Percentiles rank a stretch among this genome's conserved stretches.
phyloP scores from a whole-genome alignment of 2,113 vertebrate genomes.

The Archocentrus centrarchus region DNA sequence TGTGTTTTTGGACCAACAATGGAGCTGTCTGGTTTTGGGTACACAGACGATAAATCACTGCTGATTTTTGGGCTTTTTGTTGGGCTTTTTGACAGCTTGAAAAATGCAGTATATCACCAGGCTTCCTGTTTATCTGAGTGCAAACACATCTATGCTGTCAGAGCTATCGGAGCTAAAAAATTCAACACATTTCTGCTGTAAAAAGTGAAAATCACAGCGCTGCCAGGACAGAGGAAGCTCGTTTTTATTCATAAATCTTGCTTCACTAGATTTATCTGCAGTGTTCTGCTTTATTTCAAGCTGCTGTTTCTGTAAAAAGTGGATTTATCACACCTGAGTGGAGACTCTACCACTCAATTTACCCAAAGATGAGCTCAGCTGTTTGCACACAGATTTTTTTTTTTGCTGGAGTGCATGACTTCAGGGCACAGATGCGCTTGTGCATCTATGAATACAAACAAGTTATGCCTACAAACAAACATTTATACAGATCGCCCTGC shows the following conservation, averaged over 20 bases:
- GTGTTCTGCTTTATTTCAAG: neutral
- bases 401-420: neutral
- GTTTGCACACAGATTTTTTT: slow-evolving; percentile 16
- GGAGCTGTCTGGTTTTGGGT: rapidly evolving
- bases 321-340: slow-evolving; percentile 6
- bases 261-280: neutral
- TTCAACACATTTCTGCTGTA: neutral
- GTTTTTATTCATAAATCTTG: neutral
- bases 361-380: slow-evolving; percentile 24
- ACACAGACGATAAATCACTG: neutral
- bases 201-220: neutral
- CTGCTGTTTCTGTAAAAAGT: neutral
- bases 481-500: neutral
- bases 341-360: neutral
- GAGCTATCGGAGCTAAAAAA: no score
- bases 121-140: neutral
- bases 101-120: neutral
- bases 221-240: neutral
- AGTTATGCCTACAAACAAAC: slow-evolving; percentile 5
- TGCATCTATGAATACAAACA: neutral
- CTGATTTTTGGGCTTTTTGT: neutral
- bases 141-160: neutral
- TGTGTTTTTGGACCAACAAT: neutral
- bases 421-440: neutral
- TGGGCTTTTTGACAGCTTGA: neutral